A percentile compares a stretch with the other conserved stretches of the same genome.
Conservation (phyloP, 2,113 vertebrate genomes). For the Centropus unirufus region DNA sequence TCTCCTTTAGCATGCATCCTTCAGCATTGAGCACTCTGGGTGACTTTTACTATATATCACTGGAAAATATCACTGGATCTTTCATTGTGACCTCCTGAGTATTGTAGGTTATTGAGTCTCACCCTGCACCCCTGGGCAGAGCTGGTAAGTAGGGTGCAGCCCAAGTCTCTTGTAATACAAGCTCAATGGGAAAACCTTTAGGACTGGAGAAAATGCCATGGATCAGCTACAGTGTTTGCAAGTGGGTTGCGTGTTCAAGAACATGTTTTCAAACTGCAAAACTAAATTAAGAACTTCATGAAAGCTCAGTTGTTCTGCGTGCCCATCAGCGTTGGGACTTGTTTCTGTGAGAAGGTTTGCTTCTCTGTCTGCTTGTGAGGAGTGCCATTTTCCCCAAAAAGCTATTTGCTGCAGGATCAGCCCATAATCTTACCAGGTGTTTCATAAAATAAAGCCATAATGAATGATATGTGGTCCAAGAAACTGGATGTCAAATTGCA, state of each 20-base stretch:
- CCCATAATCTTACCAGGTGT: not conserved
- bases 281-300: not conserved
- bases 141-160: not conserved
- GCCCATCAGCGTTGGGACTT: not conserved
- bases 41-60: not conserved
- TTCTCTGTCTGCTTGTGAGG: not conserved
- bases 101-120: not conserved
- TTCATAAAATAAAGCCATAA: constrained; percentile 41
- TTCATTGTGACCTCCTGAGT: not conserved
- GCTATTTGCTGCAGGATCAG: not conserved
- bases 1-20: not conserved
- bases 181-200: not conserved
- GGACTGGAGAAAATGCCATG: not conserved
- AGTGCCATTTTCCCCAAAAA: not conserved
- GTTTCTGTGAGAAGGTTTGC: not conserved
- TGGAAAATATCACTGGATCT: not conserved
- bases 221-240: not conserved
- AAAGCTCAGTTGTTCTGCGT: not conserved
- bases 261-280: not conserved
- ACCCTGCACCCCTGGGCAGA: not conserved
- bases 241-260: not conserved
- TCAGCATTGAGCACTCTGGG: not conserved
- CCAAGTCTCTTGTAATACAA: not conserved
- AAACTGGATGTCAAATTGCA: constrained; percentile 59
- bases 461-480: constrained; percentile 55